Base-by-base conservation (phyloP, 2,797 vertebrate genomes). In the Paedocypris micromegethes region DNA sequence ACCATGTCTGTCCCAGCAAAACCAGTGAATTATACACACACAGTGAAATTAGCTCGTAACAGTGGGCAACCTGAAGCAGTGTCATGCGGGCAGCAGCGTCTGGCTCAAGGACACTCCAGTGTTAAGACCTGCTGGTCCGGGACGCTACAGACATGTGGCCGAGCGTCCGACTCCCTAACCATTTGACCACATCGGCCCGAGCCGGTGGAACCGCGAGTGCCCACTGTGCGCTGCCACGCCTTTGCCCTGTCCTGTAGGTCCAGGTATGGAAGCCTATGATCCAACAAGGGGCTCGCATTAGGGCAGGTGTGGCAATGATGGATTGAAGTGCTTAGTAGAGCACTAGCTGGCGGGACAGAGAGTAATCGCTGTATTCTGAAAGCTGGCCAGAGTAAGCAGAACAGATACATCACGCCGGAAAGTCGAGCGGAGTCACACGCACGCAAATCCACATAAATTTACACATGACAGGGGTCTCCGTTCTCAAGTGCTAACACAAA, bases 301-400 rank as follows among this genome's bases (percentile, higher is more conserved):
- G 69, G 66, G 82, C 82, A 83, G 79, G 46, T 9, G 67, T 80
- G 88, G 88, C 88, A 88, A 82, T 87, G 88, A 90, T 82, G 78
- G 83, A 90, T 89, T 86, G 85, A 88, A 83, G 86, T 88, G 85
- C 86, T 90, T 89, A 88, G 85, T 82, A 74, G 84, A 86, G 83
- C 88, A 83, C 86, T 84, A 73, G 85, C 83, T 77, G 77, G 81
- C 75, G 75, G 86, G 88, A 88, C 87, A 87, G 81, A 87, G 89
- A 91, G 84, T 89, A 89, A 91, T 90, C 75, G 84, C 75, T 83
- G 80, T 81, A 78, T 83, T 73, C 83, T 77, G 65, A 83, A 79
- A 83, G 82, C 83, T 79, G 82, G 83, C 83, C 86, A 77, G 73
- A 81, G 82, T 81, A 87, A 88, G 85, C 83, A 84, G 83, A 86